Evolutionary conservation across 1,140 invertebrate species (phyloP).

Genomic region (Drosophila littoralis): DNA sequence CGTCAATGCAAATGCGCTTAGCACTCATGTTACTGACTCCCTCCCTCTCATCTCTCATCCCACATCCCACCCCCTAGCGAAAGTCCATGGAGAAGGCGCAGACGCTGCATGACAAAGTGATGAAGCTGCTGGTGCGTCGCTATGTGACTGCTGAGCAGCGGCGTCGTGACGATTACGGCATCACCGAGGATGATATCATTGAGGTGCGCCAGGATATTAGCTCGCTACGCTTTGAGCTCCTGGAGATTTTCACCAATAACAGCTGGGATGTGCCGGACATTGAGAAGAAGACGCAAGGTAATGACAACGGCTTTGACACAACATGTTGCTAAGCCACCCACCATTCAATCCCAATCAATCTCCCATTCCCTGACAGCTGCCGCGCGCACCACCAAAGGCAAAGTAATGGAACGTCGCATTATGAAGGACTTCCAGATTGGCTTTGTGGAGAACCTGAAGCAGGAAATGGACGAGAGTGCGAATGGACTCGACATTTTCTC

Average conservation of each 20-base stretch:
- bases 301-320: slow-evolving; percentile 39
- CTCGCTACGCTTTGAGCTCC: slow-evolving; percentile 92
- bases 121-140: slow-evolving; percentile 91
- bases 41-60: slow-evolving; percentile 14
- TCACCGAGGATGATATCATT: slow-evolving; percentile 98
- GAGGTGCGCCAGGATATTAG: slow-evolving; percentile 98
- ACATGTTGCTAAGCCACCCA: slow-evolving; percentile 26
- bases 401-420: slow-evolving; percentile 92
- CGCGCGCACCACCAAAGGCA: slow-evolving; percentile 93
- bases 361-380: slow-evolving; percentile 49
- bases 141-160: slow-evolving; percentile 94
- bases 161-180: slow-evolving; percentile 92
- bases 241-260: slow-evolving; percentile 93
- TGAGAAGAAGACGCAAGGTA: slow-evolving; percentile 87
- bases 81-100: slow-evolving; percentile 89
- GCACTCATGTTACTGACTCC: slow-evolving; percentile 20
- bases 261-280: slow-evolving; percentile 91
- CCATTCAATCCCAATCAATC: background rate
- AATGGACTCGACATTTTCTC: slow-evolving; percentile 91
- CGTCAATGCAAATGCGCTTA: slow-evolving; percentile 46
- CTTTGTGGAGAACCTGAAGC: slow-evolving; percentile 92
- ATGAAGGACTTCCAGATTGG: slow-evolving; percentile 96
- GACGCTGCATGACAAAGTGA: slow-evolving; percentile 89
- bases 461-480: slow-evolving; percentile 88
- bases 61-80: slow-evolving; percentile 85